phyloP scores from a whole-genome alignment of 2,888 invertebrate genomes.

The Capitulum mitella region DNA sequence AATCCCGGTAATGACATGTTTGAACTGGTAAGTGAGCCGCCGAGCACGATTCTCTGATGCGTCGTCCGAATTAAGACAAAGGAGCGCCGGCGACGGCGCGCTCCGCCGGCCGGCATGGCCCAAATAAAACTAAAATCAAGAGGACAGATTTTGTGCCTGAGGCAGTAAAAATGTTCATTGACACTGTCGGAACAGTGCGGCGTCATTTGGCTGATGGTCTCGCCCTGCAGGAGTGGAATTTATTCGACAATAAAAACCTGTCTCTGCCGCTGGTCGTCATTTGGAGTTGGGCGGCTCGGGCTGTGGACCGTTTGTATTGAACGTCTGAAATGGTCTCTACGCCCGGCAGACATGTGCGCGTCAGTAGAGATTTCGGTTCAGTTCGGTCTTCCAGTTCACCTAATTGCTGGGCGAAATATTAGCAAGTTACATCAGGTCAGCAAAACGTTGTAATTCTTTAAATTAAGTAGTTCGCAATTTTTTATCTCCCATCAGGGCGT shows the following conservation, averaged over 20 bases:
- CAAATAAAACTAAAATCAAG: slow-evolving; percentile 13
- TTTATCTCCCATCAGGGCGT: too few species aligned
- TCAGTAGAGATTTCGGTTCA: too few species aligned
- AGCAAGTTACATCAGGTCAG: too few species aligned
- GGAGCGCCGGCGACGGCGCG: not conserved
- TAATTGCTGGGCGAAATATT: too few species aligned
- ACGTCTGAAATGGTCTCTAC: not conserved
- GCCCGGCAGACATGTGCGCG: too few species aligned
- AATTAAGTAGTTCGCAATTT: too few species aligned
- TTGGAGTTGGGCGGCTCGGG: not conserved
- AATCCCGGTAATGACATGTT: not conserved
- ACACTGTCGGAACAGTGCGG: not conserved
- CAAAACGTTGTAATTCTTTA: too few species aligned
- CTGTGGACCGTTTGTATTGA: not conserved
- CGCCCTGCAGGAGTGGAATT: not conserved
- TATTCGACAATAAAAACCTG: slow-evolving; percentile 6
- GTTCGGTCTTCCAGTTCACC: too few species aligned
- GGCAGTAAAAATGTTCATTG: slow-evolving; percentile 13
- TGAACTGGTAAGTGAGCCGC: not conserved
- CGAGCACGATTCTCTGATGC: not conserved
- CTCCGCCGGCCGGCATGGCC: not conserved
- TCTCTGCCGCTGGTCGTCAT: not conserved
- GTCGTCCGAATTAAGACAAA: slow-evolving; percentile 5
- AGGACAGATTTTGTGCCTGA: slow-evolving; percentile 5
- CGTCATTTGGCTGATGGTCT: not conserved